phyloP scores from a whole-genome alignment of 37 sponge, comb jelly and placozoan genomes.

The Dysidea cf. avara region DNA sequence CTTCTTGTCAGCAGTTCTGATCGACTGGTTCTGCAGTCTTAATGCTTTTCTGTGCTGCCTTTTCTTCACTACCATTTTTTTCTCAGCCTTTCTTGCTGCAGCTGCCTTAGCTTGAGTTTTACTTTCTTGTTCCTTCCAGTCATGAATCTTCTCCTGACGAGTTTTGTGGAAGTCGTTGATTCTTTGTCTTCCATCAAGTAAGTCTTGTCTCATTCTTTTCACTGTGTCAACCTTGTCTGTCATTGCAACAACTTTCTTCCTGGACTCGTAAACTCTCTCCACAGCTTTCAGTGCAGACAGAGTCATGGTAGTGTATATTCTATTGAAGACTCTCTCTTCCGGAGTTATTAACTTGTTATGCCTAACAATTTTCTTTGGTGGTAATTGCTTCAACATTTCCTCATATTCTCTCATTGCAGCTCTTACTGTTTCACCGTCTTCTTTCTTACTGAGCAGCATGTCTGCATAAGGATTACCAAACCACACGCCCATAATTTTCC shows the following conservation, averaged over 20 bases:
- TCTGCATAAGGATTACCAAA: not conserved
- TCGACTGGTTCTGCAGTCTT: not conserved
- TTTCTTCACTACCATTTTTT: not conserved
- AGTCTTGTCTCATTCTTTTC: conserved; percentile 19
- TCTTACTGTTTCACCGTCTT: conserved; percentile 32
- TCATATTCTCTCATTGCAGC: conserved; percentile 22
- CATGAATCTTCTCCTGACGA: conserved; percentile 9
- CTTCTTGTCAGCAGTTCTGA: conserved; percentile 6
- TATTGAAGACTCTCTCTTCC: conserved; percentile 43
- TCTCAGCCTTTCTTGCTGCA: not conserved
- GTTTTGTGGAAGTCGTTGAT: conserved; percentile 29
- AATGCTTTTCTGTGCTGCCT: not conserved
- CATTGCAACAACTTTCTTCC: conserved; percentile 14
- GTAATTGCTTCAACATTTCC: not conserved
- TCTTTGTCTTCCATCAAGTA: conserved; percentile 12
- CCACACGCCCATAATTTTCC: not conserved
- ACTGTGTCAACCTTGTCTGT: conserved; percentile 22
- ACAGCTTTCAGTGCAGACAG: conserved; percentile 31
- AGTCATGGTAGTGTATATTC: conserved; percentile 44
- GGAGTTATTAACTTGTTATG: conserved; percentile 3
- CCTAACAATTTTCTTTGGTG: not conserved
- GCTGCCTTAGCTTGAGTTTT: not conserved
- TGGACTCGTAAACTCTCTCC: conserved; percentile 19
- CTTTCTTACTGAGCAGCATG: conserved; percentile 1
- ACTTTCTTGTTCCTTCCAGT: conserved; percentile 45